Percentiles rank a stretch among this genome's conserved stretches.
Conservation (phyloP, 2,113 vertebrate species). For the Leuciscus idus region DNA sequence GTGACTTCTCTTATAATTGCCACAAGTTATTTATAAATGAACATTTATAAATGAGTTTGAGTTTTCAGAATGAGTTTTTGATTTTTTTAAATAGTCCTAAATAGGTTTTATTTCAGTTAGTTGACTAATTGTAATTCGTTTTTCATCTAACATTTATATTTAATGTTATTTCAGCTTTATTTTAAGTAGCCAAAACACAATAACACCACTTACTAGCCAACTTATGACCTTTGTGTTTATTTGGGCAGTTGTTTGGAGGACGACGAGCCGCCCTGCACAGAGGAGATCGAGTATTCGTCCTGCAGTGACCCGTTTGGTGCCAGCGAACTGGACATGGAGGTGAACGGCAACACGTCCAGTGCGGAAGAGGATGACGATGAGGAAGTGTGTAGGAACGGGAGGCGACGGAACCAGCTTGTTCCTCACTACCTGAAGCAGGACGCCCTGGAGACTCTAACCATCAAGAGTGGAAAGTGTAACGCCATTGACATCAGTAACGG, state of each 20-base stretch:
- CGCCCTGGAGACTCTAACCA: slow-evolving; percentile 49
- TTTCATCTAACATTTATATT: neutral
- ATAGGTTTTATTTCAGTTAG: too few species aligned
- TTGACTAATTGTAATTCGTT: too few species aligned
- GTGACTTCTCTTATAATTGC: too few species aligned
- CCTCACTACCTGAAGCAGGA: slow-evolving; percentile 49
- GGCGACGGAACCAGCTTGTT: slow-evolving; percentile 34
- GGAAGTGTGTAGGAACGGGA: slow-evolving; percentile 7
- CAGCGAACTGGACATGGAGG: slow-evolving; percentile 65
- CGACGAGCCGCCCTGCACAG: slow-evolving; percentile 86
- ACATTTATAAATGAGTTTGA: too few species aligned
- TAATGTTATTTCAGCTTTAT: neutral
- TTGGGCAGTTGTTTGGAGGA: slow-evolving; percentile 75
- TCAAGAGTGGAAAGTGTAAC: slow-evolving; percentile 52
- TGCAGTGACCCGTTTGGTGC: slow-evolving; percentile 59
- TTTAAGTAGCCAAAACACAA: neutral
- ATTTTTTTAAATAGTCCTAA: too few species aligned
- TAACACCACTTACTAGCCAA: neutral
- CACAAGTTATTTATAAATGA: too few species aligned
- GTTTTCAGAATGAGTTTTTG: too few species aligned
- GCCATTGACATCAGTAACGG: slow-evolving; percentile 35
- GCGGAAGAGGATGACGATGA: slow-evolving; percentile 48
- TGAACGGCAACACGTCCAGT: slow-evolving; percentile 59
- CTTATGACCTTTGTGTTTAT: neutral
- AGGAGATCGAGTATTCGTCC: slow-evolving; percentile 84